Evolutionary conservation across 2,113 vertebrate species (phyloP), one percentile per base, ranked within the genome.

Genomic region (Neoarius graeffei): DNA sequence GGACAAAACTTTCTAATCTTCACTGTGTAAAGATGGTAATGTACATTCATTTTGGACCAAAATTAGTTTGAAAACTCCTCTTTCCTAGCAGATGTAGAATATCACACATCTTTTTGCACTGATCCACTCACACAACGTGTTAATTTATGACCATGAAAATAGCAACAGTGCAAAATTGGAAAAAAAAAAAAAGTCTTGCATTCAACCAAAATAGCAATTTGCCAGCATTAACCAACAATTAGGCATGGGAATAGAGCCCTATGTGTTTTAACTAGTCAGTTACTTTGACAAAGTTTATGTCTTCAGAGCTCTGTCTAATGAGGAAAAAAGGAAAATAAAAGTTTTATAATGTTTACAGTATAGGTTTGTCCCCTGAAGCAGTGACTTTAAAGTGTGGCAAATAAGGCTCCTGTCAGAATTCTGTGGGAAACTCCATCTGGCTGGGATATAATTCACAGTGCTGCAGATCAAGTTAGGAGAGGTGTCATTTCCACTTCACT

Each of bases 351-450:
- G 54, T 89, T 64, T 64, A 76, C 81, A 86, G 15, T 14, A 11
- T 84, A 9, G 64, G 35, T 83, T 73, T 88, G 57, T 76, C 66
- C 82, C 56, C 69, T 71, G 17, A 89, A 42, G 67, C 81, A 77
- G 85, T 42, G n/a, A 86, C 35, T 74, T 76, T 87, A 67, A 80
- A 82, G 60, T 84, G 79, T 87, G 67, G 80, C 52, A 84, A 82
- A 73, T 62, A 79, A 83, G 85, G 62, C 83, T 85, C 52, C 90
- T 91, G 84, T 90, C 85, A 86, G 84, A 81, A 86, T 90, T 89
- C 79, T 84, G 87, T 88, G 20, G 64, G 79, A 92, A 79, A 87
- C 86, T 86, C 81, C 84, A 89, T 89, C 90, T 92, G 92, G 90
- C 86, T 88, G n/a, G 54, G 59, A 86, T 73, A 89, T 82, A 88